These are phyloP conservation scores for Regulus satrapa DNA, from an alignment of 2,113 vertebrate genomes.

Conservation along the genomic window DNA sequence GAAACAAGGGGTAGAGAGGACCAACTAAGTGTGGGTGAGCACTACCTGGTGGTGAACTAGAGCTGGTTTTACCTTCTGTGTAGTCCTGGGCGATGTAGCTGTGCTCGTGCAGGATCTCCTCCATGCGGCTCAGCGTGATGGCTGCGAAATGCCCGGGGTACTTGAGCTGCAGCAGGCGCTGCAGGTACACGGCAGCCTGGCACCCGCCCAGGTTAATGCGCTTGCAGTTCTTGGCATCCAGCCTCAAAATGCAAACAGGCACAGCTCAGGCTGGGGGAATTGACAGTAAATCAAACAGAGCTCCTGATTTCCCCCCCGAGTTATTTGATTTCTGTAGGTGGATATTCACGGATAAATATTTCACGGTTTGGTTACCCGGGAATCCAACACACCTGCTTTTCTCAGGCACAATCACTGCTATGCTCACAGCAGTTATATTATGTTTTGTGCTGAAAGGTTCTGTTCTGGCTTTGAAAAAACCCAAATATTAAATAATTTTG, in stretches of 20 bases:
- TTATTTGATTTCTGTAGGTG: fast-evolving
- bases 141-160: conserved; percentile 90
- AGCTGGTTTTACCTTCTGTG: conserved; percentile 75
- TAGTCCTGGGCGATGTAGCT: conserved; percentile 92
- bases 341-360: not conserved
- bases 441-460: not conserved
- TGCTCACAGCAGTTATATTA: too few species aligned
- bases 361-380: not conserved
- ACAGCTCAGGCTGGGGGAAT: not conserved
- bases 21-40: not conserved
- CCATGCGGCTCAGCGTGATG: conserved; percentile 92
- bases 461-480: not conserved
- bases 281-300: not conserved
- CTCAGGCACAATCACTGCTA: not conserved
- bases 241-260: conserved; percentile 60
- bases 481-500: not conserved
- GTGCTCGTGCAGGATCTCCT: conserved; percentile 93
- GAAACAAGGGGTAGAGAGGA: not conserved
- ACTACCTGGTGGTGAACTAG: fast-evolving
- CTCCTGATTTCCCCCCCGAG: not conserved
- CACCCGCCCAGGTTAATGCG: conserved; percentile 93
- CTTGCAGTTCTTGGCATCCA: conserved; percentile 90
- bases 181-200: conserved; percentile 88
- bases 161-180: conserved; percentile 94
- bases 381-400: not conserved